Conservation (phyloP, 1,140 invertebrate species). For the Drosophila seguyi region DNA sequence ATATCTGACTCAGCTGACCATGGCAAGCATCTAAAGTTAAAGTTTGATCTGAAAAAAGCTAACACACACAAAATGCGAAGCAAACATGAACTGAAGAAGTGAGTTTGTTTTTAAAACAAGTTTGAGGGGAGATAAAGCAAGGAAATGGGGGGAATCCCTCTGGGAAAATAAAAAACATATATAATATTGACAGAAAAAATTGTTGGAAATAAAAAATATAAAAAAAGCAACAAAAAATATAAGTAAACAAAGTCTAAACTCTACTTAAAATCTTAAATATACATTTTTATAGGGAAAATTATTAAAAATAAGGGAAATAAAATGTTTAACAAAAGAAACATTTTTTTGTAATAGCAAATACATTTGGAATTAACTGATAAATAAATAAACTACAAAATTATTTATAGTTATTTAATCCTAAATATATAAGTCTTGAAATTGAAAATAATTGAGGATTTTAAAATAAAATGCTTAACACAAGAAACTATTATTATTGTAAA, state of each 20-base stretch:
- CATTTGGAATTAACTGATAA: neutral
- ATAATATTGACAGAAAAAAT: neutral
- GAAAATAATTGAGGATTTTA: no score
- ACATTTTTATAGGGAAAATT: no score
- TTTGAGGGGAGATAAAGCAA: neutral
- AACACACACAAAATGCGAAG: neutral
- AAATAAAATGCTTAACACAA: no score
- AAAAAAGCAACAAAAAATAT: neutral
- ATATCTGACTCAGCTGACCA: conserved; percentile 27
- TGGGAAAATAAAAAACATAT: neutral
- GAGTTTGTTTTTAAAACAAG: conserved; percentile 1
- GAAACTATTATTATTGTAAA: no score
- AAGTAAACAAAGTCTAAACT: neutral
- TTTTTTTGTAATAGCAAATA: no score
- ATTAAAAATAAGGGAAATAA: no score
- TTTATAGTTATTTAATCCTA: neutral
- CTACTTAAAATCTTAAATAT: neutral
- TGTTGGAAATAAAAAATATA: neutral
- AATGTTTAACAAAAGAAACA: neutral
- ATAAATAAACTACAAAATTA: neutral
- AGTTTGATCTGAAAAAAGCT: conserved; percentile 1
- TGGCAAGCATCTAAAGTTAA: conserved; percentile 21
- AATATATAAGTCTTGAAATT: neutral
- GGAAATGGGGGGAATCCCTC: neutral
- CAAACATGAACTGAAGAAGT: conserved; percentile 14